Evolutionary conservation across 2,113 vertebrate species (phyloP).

Genomic region (Anser cygnoides): DNA sequence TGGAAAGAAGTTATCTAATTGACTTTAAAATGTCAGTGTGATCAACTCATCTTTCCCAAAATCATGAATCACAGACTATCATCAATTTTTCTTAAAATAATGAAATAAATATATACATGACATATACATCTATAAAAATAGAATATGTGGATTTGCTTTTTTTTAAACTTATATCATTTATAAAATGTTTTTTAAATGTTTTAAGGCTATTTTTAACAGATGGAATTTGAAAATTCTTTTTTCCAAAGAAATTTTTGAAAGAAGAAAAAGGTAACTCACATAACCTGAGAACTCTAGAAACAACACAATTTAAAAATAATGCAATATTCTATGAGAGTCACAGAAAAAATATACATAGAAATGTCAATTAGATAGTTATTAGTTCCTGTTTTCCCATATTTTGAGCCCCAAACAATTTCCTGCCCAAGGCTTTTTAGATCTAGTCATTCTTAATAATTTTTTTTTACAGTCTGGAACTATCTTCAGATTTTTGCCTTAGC

Average conservation of each 20-base stretch:
- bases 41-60: background rate
- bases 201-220: background rate
- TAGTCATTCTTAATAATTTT: background rate
- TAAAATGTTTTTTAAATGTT: background rate
- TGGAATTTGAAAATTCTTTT: background rate
- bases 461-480: background rate
- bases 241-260: background rate
- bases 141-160: background rate
- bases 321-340: background rate
- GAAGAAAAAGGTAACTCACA: background rate
- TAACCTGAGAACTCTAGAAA: background rate
- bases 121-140: background rate
- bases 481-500: background rate
- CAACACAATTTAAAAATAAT: background rate
- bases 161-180: background rate
- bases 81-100: background rate
- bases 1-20: background rate
- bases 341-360: background rate
- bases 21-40: background rate
- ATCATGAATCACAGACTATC: background rate
- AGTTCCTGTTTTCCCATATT: background rate
- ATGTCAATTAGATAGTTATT: background rate
- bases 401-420: background rate
- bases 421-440: background rate
- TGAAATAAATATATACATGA: background rate